Evolutionary conservation across 2,888 invertebrate species (phyloP), one percentile per base, ranked within the genome.

Genomic region (Tineola bisselliella): DNA sequence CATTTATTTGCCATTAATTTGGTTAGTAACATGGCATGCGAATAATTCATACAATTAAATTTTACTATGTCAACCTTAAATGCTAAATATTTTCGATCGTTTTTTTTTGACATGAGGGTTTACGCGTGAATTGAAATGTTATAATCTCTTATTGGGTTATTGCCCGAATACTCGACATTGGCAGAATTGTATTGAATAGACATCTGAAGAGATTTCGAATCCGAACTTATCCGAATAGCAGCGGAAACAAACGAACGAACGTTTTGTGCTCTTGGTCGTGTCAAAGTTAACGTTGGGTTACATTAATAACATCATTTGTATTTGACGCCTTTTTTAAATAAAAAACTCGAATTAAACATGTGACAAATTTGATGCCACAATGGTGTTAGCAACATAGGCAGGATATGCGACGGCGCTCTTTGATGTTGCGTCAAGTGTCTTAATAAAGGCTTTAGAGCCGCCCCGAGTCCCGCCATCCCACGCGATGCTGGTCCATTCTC

Each of bases 331-430:
- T 38, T 38, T 38, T 38, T 38, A 8, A 38, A 38, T 10, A 38
- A 12, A 38, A 38, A 25, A 25, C 3, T 43, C 3, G 43, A 43
- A 43, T 43, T 12, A 13, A 17, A 48, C 48, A 79, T 81, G 84
- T 84, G 86, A 86, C 86, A 84, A 86, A 84, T 84, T 84, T 79
- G 68, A 68, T 71, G 78, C 79, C 82, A 84, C 84, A 84, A 84
- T 78, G 52, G 58, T 18, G 60, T 15, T 12, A 25, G 31, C 33
- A 13, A 56, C 15, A 58, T 60, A 43, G 58, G 43, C 17, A 43
- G 59, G 59, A 59, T 33, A 17, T 43, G 19, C 17, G 56, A 44
- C 59, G 59, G 59, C 44, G 4, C 77, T 76, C 76, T 86, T 84
- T 86, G 86, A 86, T 73, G 72, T 67, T 76, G 77, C 77, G 75